Base-by-base conservation (phyloP, 2,888 invertebrate genomes). In the Drosophila anomalipes region DNA sequence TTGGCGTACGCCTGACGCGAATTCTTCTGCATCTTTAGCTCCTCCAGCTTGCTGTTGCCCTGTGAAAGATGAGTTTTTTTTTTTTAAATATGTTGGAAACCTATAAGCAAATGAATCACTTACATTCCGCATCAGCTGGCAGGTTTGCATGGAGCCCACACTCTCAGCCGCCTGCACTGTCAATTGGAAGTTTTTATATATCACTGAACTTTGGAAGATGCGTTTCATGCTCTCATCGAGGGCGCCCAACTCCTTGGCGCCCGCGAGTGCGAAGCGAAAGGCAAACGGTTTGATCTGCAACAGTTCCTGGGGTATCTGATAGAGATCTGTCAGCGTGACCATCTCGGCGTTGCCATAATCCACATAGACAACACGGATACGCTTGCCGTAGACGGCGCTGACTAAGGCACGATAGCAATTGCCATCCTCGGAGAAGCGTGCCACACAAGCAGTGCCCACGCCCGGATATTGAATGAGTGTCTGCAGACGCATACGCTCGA, bases 311-410 rank as follows among this genome's bases (percentile, higher is more conserved):
- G 97, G 97, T 81, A 97, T 95, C 91, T 96, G 96, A 92, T 95
- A 97, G 58, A 97, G 95, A 81, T 96, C 95, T 79, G 95, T 95
- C 75, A 95, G 95, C 0, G 96, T 94, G 16, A 97, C 95, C 86
- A 95, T 94, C 93, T 97, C 97, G 9, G 96, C 96, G 89, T 97
- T 96, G 35, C 97, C 97, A 92, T 96, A 97, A 92, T 97, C 97
- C 37, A 97, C 96, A 92, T 96, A 97, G 89, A 96, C 96, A 7
- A 97, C 94, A 92, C 96, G 96, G 91, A 96, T 97, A 60, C 95
- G 95, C 28, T 95, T 95, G 70, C 96, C 95, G 44, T 95, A 95
- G 52, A 96, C 95, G 82, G 95, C 95, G 93, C 96, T 96, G 4
- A 97, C 96, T 44, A 97, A 96, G 39, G 97, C 97, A 79, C 97